Conservation (phyloP, 2,888 invertebrate species). For the Hydraecia micacea region DNA sequence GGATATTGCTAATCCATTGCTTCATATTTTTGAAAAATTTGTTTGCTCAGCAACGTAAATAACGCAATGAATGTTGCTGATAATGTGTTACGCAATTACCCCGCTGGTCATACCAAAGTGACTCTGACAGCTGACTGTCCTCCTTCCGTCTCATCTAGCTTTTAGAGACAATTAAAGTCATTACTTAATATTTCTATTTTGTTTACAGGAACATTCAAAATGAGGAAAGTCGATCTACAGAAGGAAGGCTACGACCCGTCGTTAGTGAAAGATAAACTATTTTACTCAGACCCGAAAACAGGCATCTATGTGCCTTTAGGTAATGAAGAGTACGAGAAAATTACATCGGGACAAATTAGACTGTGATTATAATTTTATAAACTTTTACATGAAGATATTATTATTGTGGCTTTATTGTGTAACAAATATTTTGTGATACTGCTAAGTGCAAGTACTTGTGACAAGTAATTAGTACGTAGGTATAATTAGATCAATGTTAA, state of each 20-base stretch:
- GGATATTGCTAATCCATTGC: background rate
- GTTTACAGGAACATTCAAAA: constrained; percentile 97
- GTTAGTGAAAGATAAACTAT: constrained; percentile 93
- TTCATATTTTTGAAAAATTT: background rate
- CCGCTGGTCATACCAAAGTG: background rate
- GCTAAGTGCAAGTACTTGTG: constrained; percentile 36
- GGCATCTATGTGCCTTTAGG: constrained; percentile 94
- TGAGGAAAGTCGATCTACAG: constrained; percentile 97
- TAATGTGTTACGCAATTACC: background rate
- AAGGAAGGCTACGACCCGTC: constrained; percentile 96
- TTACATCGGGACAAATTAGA: constrained; percentile 94
- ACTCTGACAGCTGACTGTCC: background rate
- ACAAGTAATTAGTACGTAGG: constrained; percentile 7
- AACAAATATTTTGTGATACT: constrained; percentile 57
- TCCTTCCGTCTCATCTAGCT: background rate
- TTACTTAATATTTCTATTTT: constrained; percentile 25
- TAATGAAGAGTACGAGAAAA: constrained; percentile 93
- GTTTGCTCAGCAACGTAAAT: background rate
- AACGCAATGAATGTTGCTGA: background rate
- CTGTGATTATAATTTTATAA: constrained; percentile 88
- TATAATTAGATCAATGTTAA: background rate
- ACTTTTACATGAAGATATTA: constrained; percentile 35
- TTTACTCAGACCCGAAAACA: constrained; percentile 92
- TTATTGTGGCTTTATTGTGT: constrained; percentile 46
- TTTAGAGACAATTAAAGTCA: background rate